Evolutionary conservation across 1,140 invertebrate genomes (phyloP).

Genomic region (Scaptomyza graminum): DNA sequence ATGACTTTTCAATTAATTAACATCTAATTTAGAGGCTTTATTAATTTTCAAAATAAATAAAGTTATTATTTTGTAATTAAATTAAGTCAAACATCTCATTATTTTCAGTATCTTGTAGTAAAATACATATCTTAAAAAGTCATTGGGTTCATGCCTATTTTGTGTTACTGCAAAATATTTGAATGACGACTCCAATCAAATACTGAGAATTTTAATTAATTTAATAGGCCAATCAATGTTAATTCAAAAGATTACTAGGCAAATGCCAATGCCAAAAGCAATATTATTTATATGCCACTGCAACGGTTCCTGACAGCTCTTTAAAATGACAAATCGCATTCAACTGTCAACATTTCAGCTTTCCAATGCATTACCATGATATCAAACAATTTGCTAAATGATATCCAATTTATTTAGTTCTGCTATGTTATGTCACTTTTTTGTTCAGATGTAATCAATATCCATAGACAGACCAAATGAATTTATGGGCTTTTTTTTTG

Average conservation of each 20-base stretch:
- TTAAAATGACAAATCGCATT: conserved; percentile 21
- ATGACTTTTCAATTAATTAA: too few relatives aligned
- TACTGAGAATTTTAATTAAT: too few relatives aligned
- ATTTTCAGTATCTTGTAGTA: too few relatives aligned
- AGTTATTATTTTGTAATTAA: too few relatives aligned
- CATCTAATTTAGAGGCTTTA: too few relatives aligned
- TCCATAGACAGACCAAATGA: conserved; percentile 50
- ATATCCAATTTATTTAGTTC: conserved; percentile 4
- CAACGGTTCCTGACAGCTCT: conserved; percentile 5
- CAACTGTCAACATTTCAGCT: conserved; percentile 6
- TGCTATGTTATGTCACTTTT: conserved; percentile 23
- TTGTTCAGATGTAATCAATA: conserved; percentile 20
- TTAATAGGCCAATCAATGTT: too few relatives aligned
- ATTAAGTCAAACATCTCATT: too few relatives aligned
- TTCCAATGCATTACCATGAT: conserved; percentile 6
- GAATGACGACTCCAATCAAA: too few relatives aligned
- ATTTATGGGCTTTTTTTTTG: conserved; percentile 32
- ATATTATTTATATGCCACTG: not conserved
- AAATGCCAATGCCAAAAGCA: not conserved
- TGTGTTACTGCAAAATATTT: too few relatives aligned
- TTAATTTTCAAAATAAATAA: too few relatives aligned
- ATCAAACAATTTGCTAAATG: not conserved
- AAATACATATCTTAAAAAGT: too few relatives aligned
- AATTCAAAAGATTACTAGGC: not conserved
- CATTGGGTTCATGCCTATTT: too few relatives aligned